Base-by-base conservation (phyloP, 2,797 vertebrate genomes). In the Lepidocolaptes lacrymiger region DNA sequence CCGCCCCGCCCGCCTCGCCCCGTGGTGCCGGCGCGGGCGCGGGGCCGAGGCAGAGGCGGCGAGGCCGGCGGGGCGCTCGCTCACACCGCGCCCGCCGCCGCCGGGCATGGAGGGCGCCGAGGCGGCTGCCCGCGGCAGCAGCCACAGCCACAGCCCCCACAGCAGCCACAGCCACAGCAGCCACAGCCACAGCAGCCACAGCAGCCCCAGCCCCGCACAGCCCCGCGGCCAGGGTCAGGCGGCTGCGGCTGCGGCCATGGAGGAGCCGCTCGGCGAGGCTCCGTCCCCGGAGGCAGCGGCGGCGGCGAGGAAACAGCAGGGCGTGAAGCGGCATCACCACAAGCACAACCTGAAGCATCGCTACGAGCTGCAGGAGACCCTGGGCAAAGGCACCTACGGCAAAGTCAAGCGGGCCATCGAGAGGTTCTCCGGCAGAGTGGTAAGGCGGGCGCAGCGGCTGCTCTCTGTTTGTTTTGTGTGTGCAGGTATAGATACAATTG, bases 261-360 rank as follows among this genome's bases (percentile, higher is more conserved):
- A 92, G 68, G 93, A 94, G 79, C 89, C 91, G 37, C 41, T 93
- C 52, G 85, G 74, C 51, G 87, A 89, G 84, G 75, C 96, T 86
- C 86, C 85, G 63, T 89, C 85, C 48, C 54, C 80, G 43, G 95
- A 92, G 89, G 96, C 91, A 46, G n/a, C 94, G 26, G 83, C 94
- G 26, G 83, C 94, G 67, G 96, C 95, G 89, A 97, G 97, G 95
- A 98, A 98, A 91, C 98, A 98, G 96, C 98, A 98, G 10, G 99
- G 98, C 36, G 99, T 99, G 97, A 99, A 99, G 98, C 98, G 99
- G 87, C 99, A 99, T 97, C 99, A 99, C 94, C 99, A 99, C 98
- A 99, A 99, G 94, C 99, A 99, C 97, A 99, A 99, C 98, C 98
- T 99, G 97, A 99, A 99, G 95, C 99, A 99, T 96, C 99, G 99